Evolutionary conservation across 2,888 invertebrate species (phyloP), one percentile per base, ranked within the genome.

Genomic region (Caenorhabditis uteleia): DNA sequence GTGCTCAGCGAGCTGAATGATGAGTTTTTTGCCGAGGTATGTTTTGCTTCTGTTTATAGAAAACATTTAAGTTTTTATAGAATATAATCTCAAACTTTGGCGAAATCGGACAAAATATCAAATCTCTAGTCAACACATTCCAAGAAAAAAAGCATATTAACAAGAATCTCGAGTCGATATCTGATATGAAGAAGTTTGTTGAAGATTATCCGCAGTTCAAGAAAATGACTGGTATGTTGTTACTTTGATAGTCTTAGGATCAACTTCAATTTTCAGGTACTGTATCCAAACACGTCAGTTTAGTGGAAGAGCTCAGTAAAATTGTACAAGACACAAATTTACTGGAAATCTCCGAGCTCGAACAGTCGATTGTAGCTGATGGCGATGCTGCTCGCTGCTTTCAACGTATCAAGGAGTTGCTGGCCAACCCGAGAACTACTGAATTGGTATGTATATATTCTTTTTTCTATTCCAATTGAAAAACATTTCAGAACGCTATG

Each of bases 121-220:
- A 97, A 85, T 89, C 90, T 21, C 86, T 98, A 53, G 97, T 99
- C 91, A 95, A 97, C 61, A 93, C 95, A 82, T 98, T 95, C 85
- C 95, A 43, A 14, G 6, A 12, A 25, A 43, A 27, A 25, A 12
- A 43, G 12, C n/a, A 95, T 84, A 92, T 91, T 79, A 93, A 95
- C 79, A 91, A 94, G 84, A 70, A 72, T 29, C 39, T 99, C 2
- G 97, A 99, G 86, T 94, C 93, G 78, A 97, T 99, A 79, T 89
- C 91, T 0, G 98, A 99, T 84, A 97, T 99, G 97, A 99, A 99
- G 87, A 72, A 74, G 23, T 79, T 83, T 84, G 92, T 98, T 0
- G 97, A 98, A 84, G 90, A 91, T 14, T 99, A 99, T 86, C 98
- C 98, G 0, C 90, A 95, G 75, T 99, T 98, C 84, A 95, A 95